Base-by-base conservation (phyloP, 2,888 invertebrate species). In the Nemotelus pantherinus region DNA sequence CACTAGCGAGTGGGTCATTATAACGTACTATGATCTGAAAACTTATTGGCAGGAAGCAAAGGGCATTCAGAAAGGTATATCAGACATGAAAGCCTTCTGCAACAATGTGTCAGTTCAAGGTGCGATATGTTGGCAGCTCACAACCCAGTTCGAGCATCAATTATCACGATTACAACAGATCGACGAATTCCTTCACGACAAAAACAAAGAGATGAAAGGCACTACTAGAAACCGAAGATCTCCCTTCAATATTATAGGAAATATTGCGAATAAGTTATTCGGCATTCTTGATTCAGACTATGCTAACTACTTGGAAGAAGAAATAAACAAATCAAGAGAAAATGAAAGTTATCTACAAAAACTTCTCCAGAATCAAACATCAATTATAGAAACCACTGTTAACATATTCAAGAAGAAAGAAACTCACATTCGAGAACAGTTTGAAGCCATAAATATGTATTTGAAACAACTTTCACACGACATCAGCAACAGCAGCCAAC, bases 211-310 rank as follows among this genome's bases (percentile, higher is more conserved):
- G 1, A 25, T 25, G 25, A 25, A 25, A 25, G 25, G 25, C 25
- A 25, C 25, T 25, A 25, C 25, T 25, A 25, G 25, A 25, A 25
- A 25, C 25, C 25, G 25, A 25, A 25, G 25, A 65, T 44, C 45
- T 9, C n/a, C 47, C 5, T 4, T 65, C 3, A 65, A 65, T 10
- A 7, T 63, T 25, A 43, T 63, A 25, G 41, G 41, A 4, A 63
- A 63, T 5, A 63, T 63, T 5, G 63, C 63, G 39, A 63, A 63
- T 63, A 63, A 63, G 41, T 25, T 63, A 4, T 63, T 63, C 9
- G 63, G 63, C 25, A 43, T 63, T 63, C 43, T 63, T 25, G 63
- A 45, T 65, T 44, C 7, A 2, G 65, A 65, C 2, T 65, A 65
- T 10, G 65, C 45, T 65, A 41, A 65, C 2, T 3, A 43, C 9